A percentile compares a stretch with the other conserved stretches of the same genome.
phyloP scores from a whole-genome alignment of 2,113 vertebrate species.

The Eonycteris spelaea region DNA sequence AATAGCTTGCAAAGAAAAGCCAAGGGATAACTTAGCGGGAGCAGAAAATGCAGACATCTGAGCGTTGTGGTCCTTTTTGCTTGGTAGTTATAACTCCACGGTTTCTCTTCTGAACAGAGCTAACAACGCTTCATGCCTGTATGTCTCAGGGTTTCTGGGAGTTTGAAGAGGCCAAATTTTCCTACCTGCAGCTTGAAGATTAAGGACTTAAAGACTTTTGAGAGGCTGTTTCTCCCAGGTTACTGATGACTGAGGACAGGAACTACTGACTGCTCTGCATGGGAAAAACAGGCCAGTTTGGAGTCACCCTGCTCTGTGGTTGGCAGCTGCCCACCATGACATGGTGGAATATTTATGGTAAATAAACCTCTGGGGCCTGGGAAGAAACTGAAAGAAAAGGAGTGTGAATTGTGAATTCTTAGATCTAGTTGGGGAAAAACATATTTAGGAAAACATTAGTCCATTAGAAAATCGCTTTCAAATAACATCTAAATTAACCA shows the following conservation, averaged over 20 bases:
- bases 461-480: background rate
- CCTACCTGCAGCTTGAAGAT: constrained; percentile 63
- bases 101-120: constrained; percentile 34
- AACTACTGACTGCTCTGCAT: background rate
- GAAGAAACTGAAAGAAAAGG: background rate
- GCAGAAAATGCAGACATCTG: background rate
- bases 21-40: background rate
- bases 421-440: background rate
- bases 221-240: background rate
- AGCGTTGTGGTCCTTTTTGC: background rate
- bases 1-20: constrained; percentile 11
- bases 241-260: background rate
- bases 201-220: constrained; percentile 52
- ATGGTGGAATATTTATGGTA: background rate
- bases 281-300: background rate
- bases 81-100: background rate
- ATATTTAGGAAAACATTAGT: background rate
- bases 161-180: constrained; percentile 43
- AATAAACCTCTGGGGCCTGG: background rate
- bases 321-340: background rate
- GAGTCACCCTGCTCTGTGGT: background rate
- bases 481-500: background rate
- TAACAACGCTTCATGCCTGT: background rate
- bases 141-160: constrained; percentile 36
- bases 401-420: background rate